These are phyloP conservation scores for Ptychobarbus kaznakovi DNA, from an alignment of 2,797 vertebrate species.

Conservation along the genomic window DNA sequence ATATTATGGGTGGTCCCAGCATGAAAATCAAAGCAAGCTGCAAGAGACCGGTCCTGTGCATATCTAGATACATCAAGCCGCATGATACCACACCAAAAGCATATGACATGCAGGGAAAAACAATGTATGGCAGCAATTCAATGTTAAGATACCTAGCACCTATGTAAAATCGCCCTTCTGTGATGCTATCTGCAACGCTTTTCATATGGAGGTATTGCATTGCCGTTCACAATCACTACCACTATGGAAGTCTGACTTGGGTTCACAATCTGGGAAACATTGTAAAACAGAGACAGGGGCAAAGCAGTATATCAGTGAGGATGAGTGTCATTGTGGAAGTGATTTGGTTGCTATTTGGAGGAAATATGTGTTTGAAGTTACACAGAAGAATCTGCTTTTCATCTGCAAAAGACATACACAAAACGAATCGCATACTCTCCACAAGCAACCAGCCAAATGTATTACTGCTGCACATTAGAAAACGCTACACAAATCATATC, in stretches of 20 bases:
- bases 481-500: background rate
- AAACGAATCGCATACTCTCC: slow-evolving; percentile 62
- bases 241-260: background rate
- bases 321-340: slow-evolving; percentile 50
- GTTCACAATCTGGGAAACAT: background rate
- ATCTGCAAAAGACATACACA: slow-evolving; percentile 28
- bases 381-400: slow-evolving; percentile 29
- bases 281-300: slow-evolving; percentile 10
- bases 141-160: background rate
- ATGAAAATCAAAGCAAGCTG: slow-evolving; percentile 37
- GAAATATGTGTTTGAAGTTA: slow-evolving; percentile 34
- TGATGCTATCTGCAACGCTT: background rate
- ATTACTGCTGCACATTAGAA: slow-evolving; percentile 53
- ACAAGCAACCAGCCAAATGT: slow-evolving; percentile 59
- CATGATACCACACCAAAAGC: background rate
- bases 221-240: background rate
- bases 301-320: slow-evolving; percentile 16
- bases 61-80: background rate
- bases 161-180: background rate
- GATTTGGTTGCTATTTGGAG: slow-evolving; percentile 38
- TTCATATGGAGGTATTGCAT: background rate
- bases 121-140: background rate
- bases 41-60: background rate
- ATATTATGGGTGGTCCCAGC: slow-evolving; percentile 8
- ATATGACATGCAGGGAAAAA: background rate